Evolutionary conservation across 2,113 vertebrate genomes (phyloP).

Genomic region (Edolisoma coerulescens): DNA sequence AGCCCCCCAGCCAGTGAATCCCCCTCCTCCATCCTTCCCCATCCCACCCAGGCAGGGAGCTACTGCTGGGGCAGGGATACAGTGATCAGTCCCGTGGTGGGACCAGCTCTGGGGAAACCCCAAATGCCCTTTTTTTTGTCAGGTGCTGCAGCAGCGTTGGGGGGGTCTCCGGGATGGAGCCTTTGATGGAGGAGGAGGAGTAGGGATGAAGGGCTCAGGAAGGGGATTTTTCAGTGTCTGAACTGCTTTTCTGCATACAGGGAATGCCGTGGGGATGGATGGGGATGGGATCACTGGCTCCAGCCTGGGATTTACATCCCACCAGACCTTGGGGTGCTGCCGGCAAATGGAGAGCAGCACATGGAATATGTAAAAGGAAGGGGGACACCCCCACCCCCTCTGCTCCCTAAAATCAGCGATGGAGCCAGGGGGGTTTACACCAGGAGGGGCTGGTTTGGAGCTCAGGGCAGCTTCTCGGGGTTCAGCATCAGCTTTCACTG

Average conservation of each 20-base stretch:
- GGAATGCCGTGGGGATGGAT: background rate
- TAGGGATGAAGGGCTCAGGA: background rate
- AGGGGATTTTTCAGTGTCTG: background rate
- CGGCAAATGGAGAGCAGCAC: background rate
- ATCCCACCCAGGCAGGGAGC: background rate
- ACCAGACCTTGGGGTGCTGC: background rate
- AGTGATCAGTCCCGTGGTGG: background rate
- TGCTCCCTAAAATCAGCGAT: background rate
- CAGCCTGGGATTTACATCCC: background rate
- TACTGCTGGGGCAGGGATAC: accelerated
- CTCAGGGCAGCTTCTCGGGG: background rate
- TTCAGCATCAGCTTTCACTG: background rate
- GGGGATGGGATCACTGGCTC: background rate
- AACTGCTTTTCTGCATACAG: background rate
- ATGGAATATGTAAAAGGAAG: background rate
- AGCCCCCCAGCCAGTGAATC: accelerated
- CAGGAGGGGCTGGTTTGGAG: background rate
- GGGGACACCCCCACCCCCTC: background rate
- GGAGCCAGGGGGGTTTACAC: background rate
- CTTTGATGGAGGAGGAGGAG: background rate
- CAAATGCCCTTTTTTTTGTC: background rate
- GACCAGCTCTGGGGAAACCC: background rate
- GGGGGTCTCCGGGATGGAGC: background rate
- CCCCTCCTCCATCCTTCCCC: background rate
- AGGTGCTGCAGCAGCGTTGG: accelerated